Conservation (phyloP, 2,113 vertebrate species). For the Lagenorhynchus albirostris region DNA sequence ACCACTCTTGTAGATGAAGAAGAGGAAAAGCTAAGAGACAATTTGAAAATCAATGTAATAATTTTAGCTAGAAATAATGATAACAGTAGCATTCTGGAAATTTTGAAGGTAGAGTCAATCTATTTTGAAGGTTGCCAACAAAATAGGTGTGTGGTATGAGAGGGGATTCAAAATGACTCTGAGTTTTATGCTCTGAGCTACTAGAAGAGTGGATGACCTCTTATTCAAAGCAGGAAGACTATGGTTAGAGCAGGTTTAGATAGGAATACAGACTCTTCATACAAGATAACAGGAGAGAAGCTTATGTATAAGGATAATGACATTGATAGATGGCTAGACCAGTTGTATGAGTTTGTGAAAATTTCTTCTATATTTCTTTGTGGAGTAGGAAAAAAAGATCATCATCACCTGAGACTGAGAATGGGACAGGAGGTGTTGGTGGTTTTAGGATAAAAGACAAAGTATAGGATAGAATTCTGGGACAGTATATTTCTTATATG, state of each 20-base stretch:
- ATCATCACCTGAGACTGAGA: neutral
- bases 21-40: neutral
- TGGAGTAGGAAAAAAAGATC: neutral
- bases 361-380: neutral
- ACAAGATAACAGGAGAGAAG: neutral
- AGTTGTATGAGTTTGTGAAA: neutral
- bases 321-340: too few relatives aligned
- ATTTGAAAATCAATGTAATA: neutral
- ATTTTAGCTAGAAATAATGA: neutral
- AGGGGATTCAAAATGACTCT: neutral
- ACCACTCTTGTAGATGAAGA: neutral
- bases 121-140: neutral
- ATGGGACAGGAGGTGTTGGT: neutral
- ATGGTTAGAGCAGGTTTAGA: neutral
- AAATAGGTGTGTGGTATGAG: neutral
- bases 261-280: neutral
- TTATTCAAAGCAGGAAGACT: neutral
- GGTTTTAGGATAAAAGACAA: neutral
- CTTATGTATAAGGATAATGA: neutral
- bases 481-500: neutral
- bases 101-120: neutral
- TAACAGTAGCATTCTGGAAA: neutral
- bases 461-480: neutral
- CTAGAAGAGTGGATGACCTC: neutral
- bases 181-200: neutral